These are phyloP conservation scores for Bufo bufo DNA, from an alignment of 2,113 vertebrate genomes.

Conservation along the genomic window DNA sequence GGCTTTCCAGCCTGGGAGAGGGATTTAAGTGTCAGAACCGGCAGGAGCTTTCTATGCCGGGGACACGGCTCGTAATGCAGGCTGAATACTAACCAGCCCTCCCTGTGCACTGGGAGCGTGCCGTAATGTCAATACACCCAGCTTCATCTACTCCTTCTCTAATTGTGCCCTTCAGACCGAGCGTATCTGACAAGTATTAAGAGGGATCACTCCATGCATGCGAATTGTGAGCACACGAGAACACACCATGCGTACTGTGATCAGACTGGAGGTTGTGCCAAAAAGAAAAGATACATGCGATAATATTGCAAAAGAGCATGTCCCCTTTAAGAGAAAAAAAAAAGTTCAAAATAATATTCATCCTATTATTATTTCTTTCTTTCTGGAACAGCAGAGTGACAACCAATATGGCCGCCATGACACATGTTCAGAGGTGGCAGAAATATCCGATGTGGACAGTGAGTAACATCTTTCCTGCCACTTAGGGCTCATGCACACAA, in stretches of 20 bases:
- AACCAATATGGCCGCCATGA: no score
- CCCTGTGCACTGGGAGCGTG: constrained; percentile 8
- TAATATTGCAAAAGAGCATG: no score
- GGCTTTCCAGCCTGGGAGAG: constrained; percentile 35
- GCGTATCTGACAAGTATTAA: constrained; percentile 2
- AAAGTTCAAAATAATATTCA: no score
- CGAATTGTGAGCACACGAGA: background rate
- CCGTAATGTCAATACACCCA: background rate
- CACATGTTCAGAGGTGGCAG: no score
- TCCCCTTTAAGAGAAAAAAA: no score
- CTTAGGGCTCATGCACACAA: no score
- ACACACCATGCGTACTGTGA: background rate
- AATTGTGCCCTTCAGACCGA: constrained; percentile 37
- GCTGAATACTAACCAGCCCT: constrained; percentile 13
- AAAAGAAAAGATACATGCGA: no score
- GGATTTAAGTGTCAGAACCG: constrained; percentile 5
- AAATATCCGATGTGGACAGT: no score
- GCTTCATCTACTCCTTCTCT: background rate
- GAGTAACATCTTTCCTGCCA: no score
- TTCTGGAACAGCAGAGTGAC: no score
- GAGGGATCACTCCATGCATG: background rate
- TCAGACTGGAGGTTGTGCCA: no score
- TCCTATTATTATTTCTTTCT: no score
- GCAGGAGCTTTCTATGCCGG: constrained; percentile 12
- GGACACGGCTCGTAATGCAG: background rate